Conservation (phyloP, 35 echinoderm and acorn worm genomes). For the Apostichopus japonicus region DNA sequence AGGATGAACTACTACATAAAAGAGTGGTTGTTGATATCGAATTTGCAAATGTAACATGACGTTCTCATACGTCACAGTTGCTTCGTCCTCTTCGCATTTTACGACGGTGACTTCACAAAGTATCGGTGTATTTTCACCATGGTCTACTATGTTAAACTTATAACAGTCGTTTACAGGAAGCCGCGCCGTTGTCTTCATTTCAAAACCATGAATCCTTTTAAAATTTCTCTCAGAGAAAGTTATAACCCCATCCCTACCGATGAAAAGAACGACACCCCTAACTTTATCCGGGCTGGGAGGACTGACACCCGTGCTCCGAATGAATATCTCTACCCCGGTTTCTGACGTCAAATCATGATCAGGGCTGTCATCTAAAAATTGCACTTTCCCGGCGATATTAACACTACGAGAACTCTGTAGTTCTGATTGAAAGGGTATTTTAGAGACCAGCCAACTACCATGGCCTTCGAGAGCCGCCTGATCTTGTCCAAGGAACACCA, state of each 20-base stretch:
- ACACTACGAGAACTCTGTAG: constrained; percentile 52
- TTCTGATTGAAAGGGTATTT: constrained; percentile 79
- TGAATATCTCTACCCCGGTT: constrained; percentile 65
- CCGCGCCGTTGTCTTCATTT: constrained; percentile 63
- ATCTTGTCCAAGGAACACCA: constrained; percentile 82
- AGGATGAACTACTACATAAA: constrained; percentile 63
- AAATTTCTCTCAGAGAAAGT: constrained; percentile 71
- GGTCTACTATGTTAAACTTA: constrained; percentile 78
- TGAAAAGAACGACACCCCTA: constrained; percentile 66
- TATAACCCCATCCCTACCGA: constrained; percentile 65
- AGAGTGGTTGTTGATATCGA: constrained; percentile 74
- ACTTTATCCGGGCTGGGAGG: constrained; percentile 71
- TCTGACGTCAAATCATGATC: constrained; percentile 8
- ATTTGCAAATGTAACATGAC: constrained; percentile 77
- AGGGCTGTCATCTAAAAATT: constrained; percentile 64
- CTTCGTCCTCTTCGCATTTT: constrained; percentile 75
- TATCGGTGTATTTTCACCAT: constrained; percentile 72
- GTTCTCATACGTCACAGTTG: not conserved
- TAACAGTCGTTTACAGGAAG: constrained; percentile 82
- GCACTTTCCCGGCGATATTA: constrained; percentile 71
- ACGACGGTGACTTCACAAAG: constrained; percentile 67
- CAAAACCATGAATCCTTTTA: constrained; percentile 50
- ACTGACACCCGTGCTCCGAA: constrained; percentile 85
- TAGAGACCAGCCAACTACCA: constrained; percentile 85
- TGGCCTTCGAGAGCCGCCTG: constrained; percentile 74